phyloP scores from a whole-genome alignment of 2,888 invertebrate species.

The Actias luna region DNA sequence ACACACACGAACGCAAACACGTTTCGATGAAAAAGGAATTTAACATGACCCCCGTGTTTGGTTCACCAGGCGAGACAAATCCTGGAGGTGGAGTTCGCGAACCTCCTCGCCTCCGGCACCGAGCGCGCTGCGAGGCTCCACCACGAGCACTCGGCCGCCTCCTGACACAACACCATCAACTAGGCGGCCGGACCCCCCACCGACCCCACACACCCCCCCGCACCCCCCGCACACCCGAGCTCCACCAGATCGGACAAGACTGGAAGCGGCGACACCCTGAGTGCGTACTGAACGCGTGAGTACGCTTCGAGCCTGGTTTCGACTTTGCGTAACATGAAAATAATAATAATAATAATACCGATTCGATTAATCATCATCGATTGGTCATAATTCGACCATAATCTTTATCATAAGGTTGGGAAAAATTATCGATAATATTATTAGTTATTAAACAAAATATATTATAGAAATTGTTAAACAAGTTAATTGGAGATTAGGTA shows the following conservation, averaged over 20 bases:
- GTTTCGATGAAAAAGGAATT: not conserved
- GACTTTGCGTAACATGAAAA: not conserved
- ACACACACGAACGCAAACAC: not conserved
- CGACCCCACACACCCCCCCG: not conserved
- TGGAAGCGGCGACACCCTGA: not conserved
- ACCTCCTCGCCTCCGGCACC: conserved; percentile 91
- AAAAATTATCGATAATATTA: no score
- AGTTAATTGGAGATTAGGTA: no score
- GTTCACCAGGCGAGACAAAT: conserved; percentile 93
- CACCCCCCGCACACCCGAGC: not conserved
- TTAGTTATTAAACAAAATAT: no score
- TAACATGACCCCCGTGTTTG: not conserved
- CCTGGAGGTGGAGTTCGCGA: conserved; percentile 95
- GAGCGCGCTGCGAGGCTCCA: conserved; percentile 85
- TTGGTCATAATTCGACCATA: no score
- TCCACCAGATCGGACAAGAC: not conserved
- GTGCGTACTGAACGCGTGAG: not conserved
- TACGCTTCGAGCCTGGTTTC: not conserved
- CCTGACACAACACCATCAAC: conserved; percentile 67
- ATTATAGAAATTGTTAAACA: no score
- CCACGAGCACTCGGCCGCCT: conserved; percentile 60
- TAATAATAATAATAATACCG: not conserved
- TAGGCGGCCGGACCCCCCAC: conserved; percentile 26
- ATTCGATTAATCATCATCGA: no score
- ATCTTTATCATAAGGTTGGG: no score